Percentiles rank a stretch among this genome's conserved stretches.
Conservation (phyloP, 2,113 vertebrate species). For the Neolamprologus devosi region DNA sequence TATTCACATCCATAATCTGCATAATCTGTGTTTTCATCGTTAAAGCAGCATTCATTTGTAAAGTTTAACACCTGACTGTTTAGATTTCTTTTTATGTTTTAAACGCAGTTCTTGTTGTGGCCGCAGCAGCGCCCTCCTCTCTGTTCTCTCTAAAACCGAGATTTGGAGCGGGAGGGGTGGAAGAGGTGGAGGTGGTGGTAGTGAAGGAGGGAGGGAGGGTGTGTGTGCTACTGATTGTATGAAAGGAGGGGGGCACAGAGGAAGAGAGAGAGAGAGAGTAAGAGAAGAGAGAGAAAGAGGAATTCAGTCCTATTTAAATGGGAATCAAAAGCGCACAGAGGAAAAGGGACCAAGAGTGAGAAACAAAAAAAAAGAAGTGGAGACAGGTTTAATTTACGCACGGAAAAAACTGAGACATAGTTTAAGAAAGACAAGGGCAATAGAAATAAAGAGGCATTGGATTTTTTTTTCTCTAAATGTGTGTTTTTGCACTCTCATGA, state of each 20-base stretch:
- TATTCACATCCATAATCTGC: neutral
- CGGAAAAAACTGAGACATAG: neutral
- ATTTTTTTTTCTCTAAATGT: neutral
- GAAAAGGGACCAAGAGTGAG: conserved; percentile 19
- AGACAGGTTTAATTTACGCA: conserved; percentile 34
- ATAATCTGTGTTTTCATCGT: neutral
- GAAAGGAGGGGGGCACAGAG: neutral
- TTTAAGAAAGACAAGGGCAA: neutral
- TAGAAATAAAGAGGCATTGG: neutral
- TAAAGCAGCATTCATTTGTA: neutral
- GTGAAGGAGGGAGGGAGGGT: neutral
- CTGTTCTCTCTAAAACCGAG: neutral
- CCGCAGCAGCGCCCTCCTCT: conserved; percentile 20
- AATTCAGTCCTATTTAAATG: conserved; percentile 41
- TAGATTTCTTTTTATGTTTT: neutral
- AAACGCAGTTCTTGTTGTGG: neutral
- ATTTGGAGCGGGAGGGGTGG: conserved; percentile 13
- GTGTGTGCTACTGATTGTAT: conserved; percentile 34
- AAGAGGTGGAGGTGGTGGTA: neutral
- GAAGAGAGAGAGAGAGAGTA: conserved; percentile 6
- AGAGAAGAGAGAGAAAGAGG: conserved; percentile 16
- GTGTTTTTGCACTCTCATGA: conserved; percentile 32
- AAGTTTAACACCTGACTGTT: neutral
- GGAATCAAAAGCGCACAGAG: conserved; percentile 32
- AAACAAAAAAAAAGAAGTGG: conserved; percentile 34